Evolutionary conservation across 2,113 vertebrate species (phyloP), one percentile per base, ranked within the genome.

Genomic region (Aptenodytes patagonicus): DNA sequence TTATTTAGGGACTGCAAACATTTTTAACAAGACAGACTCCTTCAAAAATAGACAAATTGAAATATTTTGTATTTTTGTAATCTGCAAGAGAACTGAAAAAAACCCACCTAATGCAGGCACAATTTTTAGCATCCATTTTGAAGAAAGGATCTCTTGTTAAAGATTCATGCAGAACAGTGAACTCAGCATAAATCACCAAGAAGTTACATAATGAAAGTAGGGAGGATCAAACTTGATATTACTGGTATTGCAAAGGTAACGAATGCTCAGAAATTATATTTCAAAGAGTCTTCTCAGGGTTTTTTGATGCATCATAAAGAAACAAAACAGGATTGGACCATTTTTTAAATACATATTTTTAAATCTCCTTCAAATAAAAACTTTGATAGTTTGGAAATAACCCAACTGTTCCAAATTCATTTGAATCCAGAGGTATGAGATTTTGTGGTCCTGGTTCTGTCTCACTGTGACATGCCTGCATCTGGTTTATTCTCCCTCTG

Each of bases 41-140:
- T 65, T 60, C 28, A 64, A 75, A 75, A 65, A 51, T 2, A 65
- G 8, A 6, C 5, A 66, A 83, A 89, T 21, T 21, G 2, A 42
- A 73, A 13, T 69, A 31, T 49, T 83, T 40, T 61, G 0, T 57
- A 16, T 19, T 89, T 87, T 42, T 87, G 6, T 84, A n/a, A 60
- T 71, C 42, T 51, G 18, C 20, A 89, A 84, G 13, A 70, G 6
- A 83, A 51, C n/a, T 34, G 34, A n/a, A 9, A 85, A 84, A 58
- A n/a, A 0, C 0, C 7, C 13, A 54, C 6, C 6, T 64, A 64
- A 77, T 9, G 9, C 11, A 83, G 77, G 4, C 10, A 34, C 3
- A 16, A 40, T n/a, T 92, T 83, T 78, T 44, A 71, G 18, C 9
- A 78, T 34, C 6, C 17, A 24, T 68, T 92, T 73, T 14, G 49